Evolutionary conservation across 2,888 invertebrate genomes (phyloP).

Genomic region (Ceratothoa steindachneri): DNA sequence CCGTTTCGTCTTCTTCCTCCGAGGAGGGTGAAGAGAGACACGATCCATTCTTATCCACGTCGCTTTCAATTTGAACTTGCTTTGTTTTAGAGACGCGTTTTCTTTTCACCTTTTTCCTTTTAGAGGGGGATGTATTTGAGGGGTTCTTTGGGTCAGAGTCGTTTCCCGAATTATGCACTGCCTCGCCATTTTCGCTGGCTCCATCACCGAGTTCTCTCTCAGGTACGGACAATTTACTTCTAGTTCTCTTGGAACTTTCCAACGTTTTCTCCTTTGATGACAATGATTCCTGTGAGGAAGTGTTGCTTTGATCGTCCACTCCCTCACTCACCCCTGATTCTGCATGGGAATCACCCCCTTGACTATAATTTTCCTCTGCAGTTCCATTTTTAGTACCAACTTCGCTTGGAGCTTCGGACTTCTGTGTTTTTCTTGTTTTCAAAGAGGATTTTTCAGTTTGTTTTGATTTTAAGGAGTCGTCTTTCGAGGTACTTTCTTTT

Average conservation of each 20-base stretch:
- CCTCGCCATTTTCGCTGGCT: constrained; percentile 7
- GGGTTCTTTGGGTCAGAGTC: neutral
- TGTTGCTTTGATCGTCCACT: neutral
- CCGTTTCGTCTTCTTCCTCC: constrained; percentile 9
- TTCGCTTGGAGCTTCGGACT: too few relatives aligned
- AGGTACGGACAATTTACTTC: neutral
- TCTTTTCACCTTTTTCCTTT: neutral
- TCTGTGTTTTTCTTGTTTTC: too few relatives aligned
- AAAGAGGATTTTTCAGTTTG: too few relatives aligned
- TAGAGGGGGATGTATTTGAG: neutral
- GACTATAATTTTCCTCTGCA: neutral
- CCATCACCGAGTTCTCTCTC: constrained; percentile 9
- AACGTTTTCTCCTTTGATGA: neutral
- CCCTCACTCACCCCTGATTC: neutral
- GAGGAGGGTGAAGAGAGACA: neutral
- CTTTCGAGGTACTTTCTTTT: too few relatives aligned
- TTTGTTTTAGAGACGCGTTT: neutral
- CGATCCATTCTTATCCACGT: neutral
- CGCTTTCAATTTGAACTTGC: neutral
- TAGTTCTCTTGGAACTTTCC: neutral
- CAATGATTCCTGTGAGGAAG: neutral
- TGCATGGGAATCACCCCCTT: neutral
- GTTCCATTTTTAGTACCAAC: neutral
- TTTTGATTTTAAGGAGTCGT: too few relatives aligned
- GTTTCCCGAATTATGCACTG: neutral